Evolutionary conservation across 2,113 vertebrate species (phyloP).

Genomic region (Sebastes fasciatus): DNA sequence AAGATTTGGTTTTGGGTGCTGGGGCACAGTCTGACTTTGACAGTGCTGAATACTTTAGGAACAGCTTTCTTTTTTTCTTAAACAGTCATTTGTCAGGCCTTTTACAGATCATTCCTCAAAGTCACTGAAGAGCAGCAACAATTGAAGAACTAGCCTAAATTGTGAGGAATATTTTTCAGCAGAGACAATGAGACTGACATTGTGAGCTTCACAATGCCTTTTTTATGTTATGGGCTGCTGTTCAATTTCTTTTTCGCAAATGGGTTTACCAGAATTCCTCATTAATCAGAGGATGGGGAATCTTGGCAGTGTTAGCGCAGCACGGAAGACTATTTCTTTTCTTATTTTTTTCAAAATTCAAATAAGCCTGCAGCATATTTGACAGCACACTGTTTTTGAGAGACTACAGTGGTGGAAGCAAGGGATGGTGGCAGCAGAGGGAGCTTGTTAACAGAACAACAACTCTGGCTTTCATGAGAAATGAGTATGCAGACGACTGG

Average conservation of each 20-base stretch:
- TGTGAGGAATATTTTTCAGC: constrained; percentile 8
- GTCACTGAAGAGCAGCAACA: neutral
- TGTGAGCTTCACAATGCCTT: constrained; percentile 15
- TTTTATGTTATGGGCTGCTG: constrained; percentile 14
- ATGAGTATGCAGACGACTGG: constrained; percentile 53
- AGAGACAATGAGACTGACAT: constrained; percentile 4
- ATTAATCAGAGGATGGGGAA: constrained; percentile 27
- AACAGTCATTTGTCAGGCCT: constrained; percentile 17
- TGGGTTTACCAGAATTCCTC: constrained; percentile 39
- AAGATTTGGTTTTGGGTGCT: constrained; percentile 17
- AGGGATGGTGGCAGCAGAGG: constrained; percentile 51
- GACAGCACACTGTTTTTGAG: constrained; percentile 51
- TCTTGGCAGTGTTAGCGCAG: constrained; percentile 20
- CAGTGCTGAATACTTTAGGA: neutral
- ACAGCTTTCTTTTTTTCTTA: neutral
- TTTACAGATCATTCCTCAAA: constrained; percentile 11
- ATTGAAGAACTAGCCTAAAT: neutral
- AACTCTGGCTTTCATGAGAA: constrained; percentile 52
- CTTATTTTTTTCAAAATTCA: constrained; percentile 37
- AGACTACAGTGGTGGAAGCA: constrained; percentile 41
- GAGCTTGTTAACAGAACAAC: constrained; percentile 69
- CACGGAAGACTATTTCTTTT: neutral
- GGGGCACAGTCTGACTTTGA: constrained; percentile 24
- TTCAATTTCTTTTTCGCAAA: constrained; percentile 28
- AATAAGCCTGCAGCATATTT: constrained; percentile 61